These are phyloP conservation scores for Xanthostigma xanthostigma DNA, from an alignment of 2,888 invertebrate species.

Conservation along the genomic window DNA sequence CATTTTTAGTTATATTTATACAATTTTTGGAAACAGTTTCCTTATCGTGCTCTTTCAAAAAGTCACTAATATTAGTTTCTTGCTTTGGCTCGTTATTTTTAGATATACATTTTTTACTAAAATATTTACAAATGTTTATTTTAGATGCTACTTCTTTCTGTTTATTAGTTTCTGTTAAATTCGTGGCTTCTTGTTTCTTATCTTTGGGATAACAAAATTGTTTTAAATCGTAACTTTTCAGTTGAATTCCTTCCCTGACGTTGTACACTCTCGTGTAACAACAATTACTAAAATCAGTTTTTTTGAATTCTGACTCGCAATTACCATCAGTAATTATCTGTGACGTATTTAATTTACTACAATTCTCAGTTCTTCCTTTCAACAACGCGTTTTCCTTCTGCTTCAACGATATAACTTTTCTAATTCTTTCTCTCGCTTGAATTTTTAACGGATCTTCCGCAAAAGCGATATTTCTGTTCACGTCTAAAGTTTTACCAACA, in stretches of 20 bases:
- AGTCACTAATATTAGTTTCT: too few relatives aligned
- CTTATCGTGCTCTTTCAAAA: too few relatives aligned
- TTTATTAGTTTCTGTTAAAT: too few relatives aligned
- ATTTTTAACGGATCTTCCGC: not conserved
- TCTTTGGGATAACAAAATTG: not conserved
- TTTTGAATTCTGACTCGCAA: not conserved
- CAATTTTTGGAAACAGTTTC: too few relatives aligned
- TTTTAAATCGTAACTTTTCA: constrained; percentile 5
- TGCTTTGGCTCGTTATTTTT: too few relatives aligned
- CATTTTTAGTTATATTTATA: not conserved
- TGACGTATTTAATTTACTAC: not conserved
- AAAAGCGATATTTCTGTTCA: not conserved
- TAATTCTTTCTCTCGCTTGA: not conserved
- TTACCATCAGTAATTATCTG: not conserved
- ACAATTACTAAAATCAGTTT: not conserved
- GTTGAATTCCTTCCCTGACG: constrained; percentile 2
- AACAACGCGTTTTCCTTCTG: not conserved
- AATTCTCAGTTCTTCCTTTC: not conserved
- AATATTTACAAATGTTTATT: too few relatives aligned
- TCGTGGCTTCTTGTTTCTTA: too few relatives aligned
- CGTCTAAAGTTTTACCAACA: not conserved
- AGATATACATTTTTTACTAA: too few relatives aligned
- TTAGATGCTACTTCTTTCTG: too few relatives aligned
- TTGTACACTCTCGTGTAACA: constrained; percentile 4
- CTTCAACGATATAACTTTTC: not conserved